A percentile compares a stretch with the other conserved stretches of the same genome.
phyloP scores from a whole-genome alignment of 2,113 vertebrate species.

The Erythrocebus patas region DNA sequence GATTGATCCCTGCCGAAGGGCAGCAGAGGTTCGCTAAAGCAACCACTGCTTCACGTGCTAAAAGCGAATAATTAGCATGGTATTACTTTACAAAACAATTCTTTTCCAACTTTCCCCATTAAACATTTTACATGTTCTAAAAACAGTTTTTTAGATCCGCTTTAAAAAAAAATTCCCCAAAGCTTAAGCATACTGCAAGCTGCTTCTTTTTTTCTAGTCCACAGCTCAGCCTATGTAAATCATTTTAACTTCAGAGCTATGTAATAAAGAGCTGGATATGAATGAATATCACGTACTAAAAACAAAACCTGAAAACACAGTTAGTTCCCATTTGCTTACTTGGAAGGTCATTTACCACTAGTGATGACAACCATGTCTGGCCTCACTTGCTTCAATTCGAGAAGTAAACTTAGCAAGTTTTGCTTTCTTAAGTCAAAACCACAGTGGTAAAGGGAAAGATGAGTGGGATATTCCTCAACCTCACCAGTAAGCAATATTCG shows the following conservation, averaged over 20 bases:
- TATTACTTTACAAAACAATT: constrained; percentile 41
- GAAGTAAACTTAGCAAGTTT: not conserved
- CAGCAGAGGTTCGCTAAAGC: constrained; percentile 32
- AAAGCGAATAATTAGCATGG: not conserved
- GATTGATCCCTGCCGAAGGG: constrained; percentile 10
- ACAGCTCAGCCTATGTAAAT: not conserved
- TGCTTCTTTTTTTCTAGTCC: not conserved
- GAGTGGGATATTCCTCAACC: not conserved
- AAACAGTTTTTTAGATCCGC: not conserved
- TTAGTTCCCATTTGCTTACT: not conserved
- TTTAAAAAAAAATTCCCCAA: constrained; percentile 10
- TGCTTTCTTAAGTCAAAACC: not conserved
- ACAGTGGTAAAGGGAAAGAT: not conserved
- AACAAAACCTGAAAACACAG: not conserved
- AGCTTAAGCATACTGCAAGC: constrained; percentile 19
- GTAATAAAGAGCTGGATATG: not conserved
- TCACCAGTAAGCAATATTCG: not conserved
- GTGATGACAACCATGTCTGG: not conserved
- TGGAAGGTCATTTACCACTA: not conserved
- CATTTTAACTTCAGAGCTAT: not conserved
- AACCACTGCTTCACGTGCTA: not conserved
- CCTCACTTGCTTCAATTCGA: not conserved
- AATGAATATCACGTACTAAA: not conserved
- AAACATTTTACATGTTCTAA: constrained; percentile 51
- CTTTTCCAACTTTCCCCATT: constrained; percentile 46